Base-by-base conservation (phyloP, 2,888 invertebrate species). In the Hololepta plana region DNA sequence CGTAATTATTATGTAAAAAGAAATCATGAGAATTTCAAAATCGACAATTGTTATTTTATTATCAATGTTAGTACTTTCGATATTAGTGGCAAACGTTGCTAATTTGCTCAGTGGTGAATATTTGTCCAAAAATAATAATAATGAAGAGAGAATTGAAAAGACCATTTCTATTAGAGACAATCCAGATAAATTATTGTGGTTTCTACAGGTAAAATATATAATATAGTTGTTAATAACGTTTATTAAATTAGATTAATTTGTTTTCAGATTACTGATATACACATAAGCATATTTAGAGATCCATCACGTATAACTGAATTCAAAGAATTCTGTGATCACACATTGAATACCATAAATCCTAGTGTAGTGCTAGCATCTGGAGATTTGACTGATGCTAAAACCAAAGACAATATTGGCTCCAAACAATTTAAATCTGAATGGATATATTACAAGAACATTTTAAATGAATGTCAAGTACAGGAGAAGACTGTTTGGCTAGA, bases 381-480 rank as follows among this genome's bases (percentile, higher is more conserved):
- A 20, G 90, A 90, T 51, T 56, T 90, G 30, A 87, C 87, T 8
- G 88, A 90, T 64, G 85, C 85, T 3, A 85, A 81, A 55, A 69
- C 72, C 8, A 59, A 59, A 39, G 75, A 84, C 50, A 67, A 70
- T 38, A 66, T 81, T 44, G 84, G 84, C 7, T 87, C 88, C 9
- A 64, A 64, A 20, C 88, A 90, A 55, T 72, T 70, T 37, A 57
- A 72, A 39, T 67, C 69, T 34, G 90, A 91, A 57, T 91, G 90
- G 90, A 50, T 69, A 34, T 63, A 68, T 39, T 91, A 90, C 48
- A 60, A 67, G 38, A 61, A 69, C 41, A 62, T 76, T 33, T 57
- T 88, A 15, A 57, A 66, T 24, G 69, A 74, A 36, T 67, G 70
- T 21, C 63, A 66, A 38, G 64, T 82, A 12, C 58, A 59, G 25